These are phyloP conservation scores for Drosophila nigricruria DNA, from an alignment of 2,888 invertebrate genomes.

Conservation along the genomic window DNA sequence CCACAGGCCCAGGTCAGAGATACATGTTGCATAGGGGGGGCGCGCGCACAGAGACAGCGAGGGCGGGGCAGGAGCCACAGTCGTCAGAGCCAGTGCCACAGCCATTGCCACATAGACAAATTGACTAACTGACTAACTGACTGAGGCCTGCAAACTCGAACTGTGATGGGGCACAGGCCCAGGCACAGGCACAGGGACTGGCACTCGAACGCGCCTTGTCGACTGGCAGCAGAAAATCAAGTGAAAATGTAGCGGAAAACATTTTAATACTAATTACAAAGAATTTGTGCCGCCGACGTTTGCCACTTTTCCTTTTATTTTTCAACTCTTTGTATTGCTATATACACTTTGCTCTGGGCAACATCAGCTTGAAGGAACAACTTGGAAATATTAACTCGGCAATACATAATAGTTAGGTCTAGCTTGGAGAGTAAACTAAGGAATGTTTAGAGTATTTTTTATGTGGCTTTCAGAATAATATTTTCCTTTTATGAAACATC, in stretches of 20 bases:
- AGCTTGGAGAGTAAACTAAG: neutral
- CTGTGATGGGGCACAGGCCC: slow-evolving; percentile 24
- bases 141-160: slow-evolving; percentile 40
- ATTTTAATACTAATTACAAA: slow-evolving; percentile 82
- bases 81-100: neutral
- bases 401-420: neutral
- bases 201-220: slow-evolving; percentile 17
- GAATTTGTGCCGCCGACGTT: slow-evolving; percentile 77
- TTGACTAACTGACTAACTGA: slow-evolving; percentile 67
- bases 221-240: slow-evolving; percentile 66
- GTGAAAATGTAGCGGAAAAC: slow-evolving; percentile 81
- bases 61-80: slow-evolving; percentile 8
- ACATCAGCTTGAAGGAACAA: neutral
- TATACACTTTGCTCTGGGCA: slow-evolving; percentile 31
- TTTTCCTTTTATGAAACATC: no score
- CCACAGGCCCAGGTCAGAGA: slow-evolving; percentile 27
- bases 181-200: slow-evolving; percentile 1
- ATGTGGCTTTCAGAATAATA: no score
- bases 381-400: neutral
- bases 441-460: neutral
- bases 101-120: slow-evolving; percentile 68
- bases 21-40: slow-evolving; percentile 15
- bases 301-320: slow-evolving; percentile 63
- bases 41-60: neutral
- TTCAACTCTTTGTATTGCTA: slow-evolving; percentile 2